These are phyloP conservation scores for Actinernus sp. DNA, from an alignment of 92 coral and sea anemone genomes.

Conservation along the genomic window DNA sequence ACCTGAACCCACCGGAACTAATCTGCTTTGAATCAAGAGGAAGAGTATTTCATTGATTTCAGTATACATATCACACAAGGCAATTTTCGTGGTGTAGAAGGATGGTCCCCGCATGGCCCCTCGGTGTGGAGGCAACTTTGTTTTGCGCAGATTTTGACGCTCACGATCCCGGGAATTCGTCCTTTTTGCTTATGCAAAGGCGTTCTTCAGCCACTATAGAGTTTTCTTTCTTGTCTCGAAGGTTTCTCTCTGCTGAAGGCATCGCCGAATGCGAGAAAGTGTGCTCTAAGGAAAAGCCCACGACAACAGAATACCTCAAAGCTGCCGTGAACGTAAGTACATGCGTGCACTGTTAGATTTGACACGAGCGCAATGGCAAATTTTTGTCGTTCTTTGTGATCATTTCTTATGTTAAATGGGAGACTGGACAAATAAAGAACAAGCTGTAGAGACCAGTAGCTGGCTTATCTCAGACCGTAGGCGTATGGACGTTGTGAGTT, in stretches of 20 bases:
- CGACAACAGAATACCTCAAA: slow-evolving; percentile 74
- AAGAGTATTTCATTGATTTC: slow-evolving; percentile 8
- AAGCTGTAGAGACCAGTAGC: slow-evolving; percentile 4
- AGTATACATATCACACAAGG: neutral
- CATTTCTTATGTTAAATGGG: no score
- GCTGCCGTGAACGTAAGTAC: slow-evolving; percentile 96
- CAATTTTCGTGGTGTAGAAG: slow-evolving; percentile 5
- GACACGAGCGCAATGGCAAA: no score
- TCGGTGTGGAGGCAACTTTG: slow-evolving; percentile 24
- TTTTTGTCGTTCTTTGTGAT: no score
- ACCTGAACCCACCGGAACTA: neutral
- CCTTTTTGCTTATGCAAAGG: neutral
- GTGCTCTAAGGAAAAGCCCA: slow-evolving; percentile 80
- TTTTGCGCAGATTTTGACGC: slow-evolving; percentile 41
- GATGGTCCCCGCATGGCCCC: slow-evolving; percentile 44
- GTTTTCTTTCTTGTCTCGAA: slow-evolving; percentile 25
- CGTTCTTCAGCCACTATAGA: neutral
- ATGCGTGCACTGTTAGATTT: neutral
- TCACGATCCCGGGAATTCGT: neutral
- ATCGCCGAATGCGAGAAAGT: slow-evolving; percentile 90
- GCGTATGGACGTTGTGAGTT: slow-evolving; percentile 46
- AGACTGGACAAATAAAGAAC: slow-evolving; percentile 1
- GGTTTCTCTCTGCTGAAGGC: slow-evolving; percentile 96
- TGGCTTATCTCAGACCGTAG: slow-evolving; percentile 20
- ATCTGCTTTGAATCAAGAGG: slow-evolving; percentile 3